phyloP scores from a whole-genome alignment of 1,140 invertebrate species.

The Pentalonia nigronervosa region DNA sequence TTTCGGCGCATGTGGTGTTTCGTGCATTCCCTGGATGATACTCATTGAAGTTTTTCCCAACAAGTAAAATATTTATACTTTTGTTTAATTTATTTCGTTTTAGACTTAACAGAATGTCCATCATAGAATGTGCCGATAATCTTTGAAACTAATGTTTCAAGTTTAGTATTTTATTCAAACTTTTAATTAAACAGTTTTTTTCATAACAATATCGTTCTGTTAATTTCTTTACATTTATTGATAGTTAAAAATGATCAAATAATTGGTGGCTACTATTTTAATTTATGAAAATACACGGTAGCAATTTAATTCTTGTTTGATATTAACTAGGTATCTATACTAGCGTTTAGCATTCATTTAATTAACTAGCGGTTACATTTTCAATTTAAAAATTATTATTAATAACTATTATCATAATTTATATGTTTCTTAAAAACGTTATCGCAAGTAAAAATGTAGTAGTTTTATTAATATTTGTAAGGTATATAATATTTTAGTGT shows the following conservation, averaged over 20 bases:
- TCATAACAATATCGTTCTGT: not conserved
- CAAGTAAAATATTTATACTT: slow-evolving; percentile 53
- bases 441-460: too few species aligned
- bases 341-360: not conserved
- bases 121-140: not conserved
- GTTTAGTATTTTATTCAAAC: not conserved
- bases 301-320: not conserved
- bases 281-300: too few species aligned
- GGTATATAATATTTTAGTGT: too few species aligned
- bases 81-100: not conserved
- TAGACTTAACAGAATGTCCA: too few species aligned
- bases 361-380: not conserved
- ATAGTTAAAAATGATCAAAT: not conserved
- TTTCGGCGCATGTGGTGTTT: slow-evolving; percentile 58
- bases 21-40: slow-evolving; percentile 60
- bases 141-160: not conserved
- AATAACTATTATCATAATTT: too few species aligned
- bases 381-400: not conserved
- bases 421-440: too few species aligned
- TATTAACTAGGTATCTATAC: not conserved
- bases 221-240: not conserved
- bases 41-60: slow-evolving; percentile 61
- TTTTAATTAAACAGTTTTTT: not conserved
- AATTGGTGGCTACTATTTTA: not conserved
- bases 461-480: too few species aligned